Evolutionary conservation across 1,140 invertebrate species (phyloP).

Genomic region (Bombus confusus): DNA sequence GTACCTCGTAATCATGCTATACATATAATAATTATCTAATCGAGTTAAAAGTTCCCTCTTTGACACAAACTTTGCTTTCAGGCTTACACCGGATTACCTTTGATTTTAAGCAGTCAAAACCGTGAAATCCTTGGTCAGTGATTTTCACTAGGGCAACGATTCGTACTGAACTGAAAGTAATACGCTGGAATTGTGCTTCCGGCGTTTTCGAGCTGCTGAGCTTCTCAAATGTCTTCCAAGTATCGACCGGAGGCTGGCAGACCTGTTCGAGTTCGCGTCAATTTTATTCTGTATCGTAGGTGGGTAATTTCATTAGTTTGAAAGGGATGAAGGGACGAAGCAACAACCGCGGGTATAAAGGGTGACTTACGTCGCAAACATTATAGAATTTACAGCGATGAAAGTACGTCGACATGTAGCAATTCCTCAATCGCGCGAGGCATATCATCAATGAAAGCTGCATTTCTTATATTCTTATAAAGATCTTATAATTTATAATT

Average conservation of each 20-base stretch:
- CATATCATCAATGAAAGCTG: neutral
- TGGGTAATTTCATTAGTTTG: conserved; percentile 21
- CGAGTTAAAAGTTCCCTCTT: neutral
- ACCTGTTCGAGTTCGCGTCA: neutral
- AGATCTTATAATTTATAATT: too few species aligned
- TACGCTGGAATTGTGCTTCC: conserved; percentile 8
- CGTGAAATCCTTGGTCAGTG: conserved; percentile 36
- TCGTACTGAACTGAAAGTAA: conserved; percentile 8
- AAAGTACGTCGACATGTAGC: neutral
- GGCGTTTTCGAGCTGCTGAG: conserved; percentile 16
- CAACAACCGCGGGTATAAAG: neutral
- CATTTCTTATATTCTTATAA: too few species aligned
- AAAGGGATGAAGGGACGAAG: too few species aligned
- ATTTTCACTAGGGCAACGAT: conserved; percentile 11
- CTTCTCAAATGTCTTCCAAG: neutral
- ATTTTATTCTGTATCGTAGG: conserved; percentile 21
- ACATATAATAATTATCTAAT: neutral
- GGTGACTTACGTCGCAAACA: too few species aligned
- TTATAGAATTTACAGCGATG: neutral
- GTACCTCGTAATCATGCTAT: neutral
- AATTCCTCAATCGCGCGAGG: neutral
- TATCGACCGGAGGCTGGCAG: neutral
- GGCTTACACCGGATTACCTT: conserved; percentile 28
- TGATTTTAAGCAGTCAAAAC: conserved; percentile 6
- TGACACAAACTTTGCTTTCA: neutral